Percentiles rank a stretch among this genome's conserved stretches.
Conservation (phyloP, 2,797 vertebrate genomes). For the Karalla daura region DNA sequence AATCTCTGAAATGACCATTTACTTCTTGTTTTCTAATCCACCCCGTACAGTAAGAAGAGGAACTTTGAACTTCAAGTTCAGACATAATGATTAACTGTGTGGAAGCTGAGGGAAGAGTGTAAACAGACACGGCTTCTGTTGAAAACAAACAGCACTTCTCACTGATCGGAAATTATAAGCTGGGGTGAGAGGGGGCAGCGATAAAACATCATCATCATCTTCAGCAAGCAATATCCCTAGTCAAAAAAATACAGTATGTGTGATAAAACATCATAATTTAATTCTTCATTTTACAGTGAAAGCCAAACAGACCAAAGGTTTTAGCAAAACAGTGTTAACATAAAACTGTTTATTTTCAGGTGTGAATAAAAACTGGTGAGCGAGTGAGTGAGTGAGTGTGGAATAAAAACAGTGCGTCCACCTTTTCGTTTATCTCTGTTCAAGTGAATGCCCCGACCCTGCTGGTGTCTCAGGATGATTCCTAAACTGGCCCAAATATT, state of each 20-base stretch:
- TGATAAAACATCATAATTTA: background rate
- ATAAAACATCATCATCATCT: background rate
- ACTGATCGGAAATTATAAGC: conserved; percentile 15
- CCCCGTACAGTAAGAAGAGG: conserved; percentile 28
- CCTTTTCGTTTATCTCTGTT: conserved; percentile 20
- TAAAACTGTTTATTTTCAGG: background rate
- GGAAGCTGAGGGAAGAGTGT: conserved; percentile 19
- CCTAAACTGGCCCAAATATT: conserved; percentile 30
- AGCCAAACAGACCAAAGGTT: background rate
- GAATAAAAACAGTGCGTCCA: conserved; percentile 1
- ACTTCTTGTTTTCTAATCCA: conserved; percentile 22
- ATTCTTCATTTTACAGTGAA: conserved; percentile 7
- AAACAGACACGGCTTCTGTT: conserved; percentile 33
- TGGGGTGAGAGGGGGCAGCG: conserved; percentile 1
- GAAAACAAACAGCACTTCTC: conserved; percentile 38
- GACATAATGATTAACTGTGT: conserved; percentile 71
- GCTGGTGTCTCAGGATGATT: conserved; percentile 14
- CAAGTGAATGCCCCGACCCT: conserved; percentile 14
- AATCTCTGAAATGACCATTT: too few species aligned
- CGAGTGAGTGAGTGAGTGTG: background rate
- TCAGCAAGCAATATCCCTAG: background rate
- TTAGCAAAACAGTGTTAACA: background rate
- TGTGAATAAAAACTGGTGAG: conserved; percentile 6
- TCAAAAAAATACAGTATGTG: background rate
- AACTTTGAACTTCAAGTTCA: conserved; percentile 67